Conservation (phyloP, 2,888 invertebrate genomes). For the Drosophila suboccidentalis region DNA sequence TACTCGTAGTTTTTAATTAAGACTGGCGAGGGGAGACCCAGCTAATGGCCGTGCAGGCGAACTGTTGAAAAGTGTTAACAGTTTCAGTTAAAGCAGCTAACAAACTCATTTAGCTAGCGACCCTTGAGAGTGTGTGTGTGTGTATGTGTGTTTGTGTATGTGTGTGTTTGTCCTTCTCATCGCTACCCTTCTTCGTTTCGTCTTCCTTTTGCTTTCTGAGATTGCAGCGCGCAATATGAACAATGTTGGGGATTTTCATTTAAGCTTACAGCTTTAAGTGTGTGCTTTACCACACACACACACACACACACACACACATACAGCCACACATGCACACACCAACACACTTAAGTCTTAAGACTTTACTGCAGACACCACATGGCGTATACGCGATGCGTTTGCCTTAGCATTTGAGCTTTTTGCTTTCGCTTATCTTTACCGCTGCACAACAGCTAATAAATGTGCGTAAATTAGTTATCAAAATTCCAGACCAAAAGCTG, state of each 20-base stretch:
- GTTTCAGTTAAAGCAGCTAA: constrained; percentile 62
- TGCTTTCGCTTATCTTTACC: constrained; percentile 64
- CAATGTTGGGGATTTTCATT: constrained; percentile 71
- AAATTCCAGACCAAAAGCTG: constrained; percentile 37
- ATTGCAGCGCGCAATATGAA: constrained; percentile 66
- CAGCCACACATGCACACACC: constrained; percentile 2
- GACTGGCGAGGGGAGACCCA: constrained; percentile 35
- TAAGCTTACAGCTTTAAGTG: constrained; percentile 65
- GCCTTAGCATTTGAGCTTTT: constrained; percentile 18
- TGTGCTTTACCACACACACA: constrained; percentile 47
- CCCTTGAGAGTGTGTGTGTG: constrained; percentile 9
- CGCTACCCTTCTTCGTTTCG: not conserved
- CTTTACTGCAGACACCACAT: constrained; percentile 58
- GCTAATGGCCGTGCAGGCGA: constrained; percentile 58
- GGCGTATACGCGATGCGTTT: constrained; percentile 69
- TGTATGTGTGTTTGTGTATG: constrained; percentile 7
- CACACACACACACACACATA: constrained; percentile 10
- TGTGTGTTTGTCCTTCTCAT: not conserved
- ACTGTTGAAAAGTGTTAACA: constrained; percentile 65
- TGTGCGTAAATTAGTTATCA: constrained; percentile 80
- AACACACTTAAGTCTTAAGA: constrained; percentile 15
- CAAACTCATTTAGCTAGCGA: constrained; percentile 58
- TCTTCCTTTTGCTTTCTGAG: constrained; percentile 6
- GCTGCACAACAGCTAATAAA: constrained; percentile 78
- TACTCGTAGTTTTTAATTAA: constrained; percentile 71